Evolutionary conservation across 2,888 invertebrate genomes (phyloP), one percentile per base, ranked within the genome.

Genomic region (Lepidocyrtoides sp.): DNA sequence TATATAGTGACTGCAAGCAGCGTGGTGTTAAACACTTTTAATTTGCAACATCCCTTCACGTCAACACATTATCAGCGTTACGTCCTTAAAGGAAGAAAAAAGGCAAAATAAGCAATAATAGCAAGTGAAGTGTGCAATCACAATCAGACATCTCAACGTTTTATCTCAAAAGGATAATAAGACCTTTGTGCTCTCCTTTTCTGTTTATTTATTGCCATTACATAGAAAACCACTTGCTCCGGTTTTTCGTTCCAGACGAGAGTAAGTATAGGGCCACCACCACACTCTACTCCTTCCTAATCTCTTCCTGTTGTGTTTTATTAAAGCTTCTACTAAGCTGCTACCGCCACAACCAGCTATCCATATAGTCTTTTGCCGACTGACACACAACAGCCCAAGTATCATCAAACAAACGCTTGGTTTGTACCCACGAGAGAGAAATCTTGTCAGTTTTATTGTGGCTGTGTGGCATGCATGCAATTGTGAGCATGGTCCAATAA

Each of bases 221-320:
- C 89, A 89, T 69, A 83, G 85, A 90, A 90, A 90, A 85, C 84
- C 90, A 90, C 90, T 85, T 90, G 90, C 90, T 85, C 84, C 57
- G 54, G 89, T 75, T 75, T 75, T 75, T 75, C 29, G 54, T 85
- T 89, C 72, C 60, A 77, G 81, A 10, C n/a, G n/a, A 57, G 54
- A 36, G 36, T 48, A 48, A 77, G 26, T 26, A 51, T 26, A 23
- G 17, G 12, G 36, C 7, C 8, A n/a, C 10, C 36, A 23, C 17
- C 7, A 69, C 77, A n/a, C n/a, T 63, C 57, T 54, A 81, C 79
- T 79, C 51, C 51, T 44, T 89, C 75, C 89, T 89, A 89, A 89
- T 89, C 89, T 89, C 89, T 89, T 89, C 89, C 89, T 89, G 89
- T 89, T 89, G 81, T 89, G 75, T 81, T 81, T 81, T 66, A 84